Evolutionary conservation across 1,140 invertebrate genomes (phyloP).

Genomic region (Myzus persicae): DNA sequence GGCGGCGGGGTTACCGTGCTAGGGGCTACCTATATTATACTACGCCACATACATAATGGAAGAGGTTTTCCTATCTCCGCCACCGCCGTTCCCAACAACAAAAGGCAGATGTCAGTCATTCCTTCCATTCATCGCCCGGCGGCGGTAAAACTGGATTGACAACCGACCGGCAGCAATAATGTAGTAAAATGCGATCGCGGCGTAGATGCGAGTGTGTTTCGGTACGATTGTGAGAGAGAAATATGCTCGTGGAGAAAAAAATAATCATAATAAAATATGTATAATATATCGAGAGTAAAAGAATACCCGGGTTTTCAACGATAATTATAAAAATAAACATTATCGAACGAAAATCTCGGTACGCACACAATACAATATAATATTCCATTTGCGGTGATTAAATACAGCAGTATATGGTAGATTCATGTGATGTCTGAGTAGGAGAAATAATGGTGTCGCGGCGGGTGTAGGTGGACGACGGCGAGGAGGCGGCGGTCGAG

Average conservation of each 20-base stretch:
- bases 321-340: not conserved
- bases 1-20: not conserved
- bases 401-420: not conserved
- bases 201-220: not conserved
- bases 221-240: not conserved
- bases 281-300: not conserved
- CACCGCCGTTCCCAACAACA: not conserved
- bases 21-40: not conserved
- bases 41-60: conserved; percentile 49
- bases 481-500: not conserved
- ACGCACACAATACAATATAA: not conserved
- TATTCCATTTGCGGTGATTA: not conserved
- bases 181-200: not conserved
- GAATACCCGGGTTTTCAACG: not conserved
- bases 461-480: not conserved
- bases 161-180: not conserved
- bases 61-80: not conserved
- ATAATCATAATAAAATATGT: not conserved
- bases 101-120: conserved; percentile 54
- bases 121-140: conserved; percentile 17
- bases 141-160: conserved; percentile 43
- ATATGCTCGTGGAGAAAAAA: not conserved
- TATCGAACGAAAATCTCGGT: not conserved
- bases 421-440: not conserved
- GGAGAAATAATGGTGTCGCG: not conserved